Percentiles rank a stretch among this genome's conserved stretches.
These are phyloP conservation scores for Craterocephalus amniculus DNA, from an alignment of 2,797 vertebrate genomes.

Conservation along the genomic window DNA sequence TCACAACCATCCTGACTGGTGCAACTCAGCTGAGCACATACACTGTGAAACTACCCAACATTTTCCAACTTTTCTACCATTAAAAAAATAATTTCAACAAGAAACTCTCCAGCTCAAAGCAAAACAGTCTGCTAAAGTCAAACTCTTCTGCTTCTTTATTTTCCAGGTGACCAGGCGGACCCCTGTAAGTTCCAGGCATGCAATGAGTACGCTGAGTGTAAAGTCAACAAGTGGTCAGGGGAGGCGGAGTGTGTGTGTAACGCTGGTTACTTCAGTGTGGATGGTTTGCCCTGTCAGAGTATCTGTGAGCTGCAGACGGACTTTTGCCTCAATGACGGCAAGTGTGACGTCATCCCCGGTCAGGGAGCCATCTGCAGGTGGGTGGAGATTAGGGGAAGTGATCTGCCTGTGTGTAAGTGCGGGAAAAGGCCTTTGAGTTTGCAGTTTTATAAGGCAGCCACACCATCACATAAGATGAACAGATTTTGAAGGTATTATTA, in stretches of 20 bases:
- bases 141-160: conserved; percentile 2
- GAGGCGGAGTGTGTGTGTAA: conserved; percentile 94
- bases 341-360: conserved; percentile 94
- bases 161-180: conserved; percentile 91
- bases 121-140: neutral
- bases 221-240: conserved; percentile 92
- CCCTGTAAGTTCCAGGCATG: conserved; percentile 98
- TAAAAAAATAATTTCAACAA: neutral
- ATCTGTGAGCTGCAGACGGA: conserved; percentile 91
- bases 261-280: conserved; percentile 92
- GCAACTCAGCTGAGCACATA: neutral
- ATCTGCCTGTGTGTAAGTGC: conserved; percentile 13
- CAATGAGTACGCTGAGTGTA: conserved; percentile 93
- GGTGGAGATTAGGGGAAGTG: conserved; percentile 51
- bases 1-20: neutral
- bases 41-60: neutral
- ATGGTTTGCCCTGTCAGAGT: conserved; percentile 92
- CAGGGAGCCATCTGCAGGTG: conserved; percentile 98
- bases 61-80: neutral
- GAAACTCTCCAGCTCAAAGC: neutral
- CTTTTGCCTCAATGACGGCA: conserved; percentile 97
- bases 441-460: conserved; percentile 17
- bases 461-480: conserved; percentile 19
- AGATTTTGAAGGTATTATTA: conserved; percentile 22
- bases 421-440: conserved; percentile 27